Evolutionary conservation across 2,113 vertebrate genomes (phyloP).

Genomic region (Coptodon bakossiorum): DNA sequence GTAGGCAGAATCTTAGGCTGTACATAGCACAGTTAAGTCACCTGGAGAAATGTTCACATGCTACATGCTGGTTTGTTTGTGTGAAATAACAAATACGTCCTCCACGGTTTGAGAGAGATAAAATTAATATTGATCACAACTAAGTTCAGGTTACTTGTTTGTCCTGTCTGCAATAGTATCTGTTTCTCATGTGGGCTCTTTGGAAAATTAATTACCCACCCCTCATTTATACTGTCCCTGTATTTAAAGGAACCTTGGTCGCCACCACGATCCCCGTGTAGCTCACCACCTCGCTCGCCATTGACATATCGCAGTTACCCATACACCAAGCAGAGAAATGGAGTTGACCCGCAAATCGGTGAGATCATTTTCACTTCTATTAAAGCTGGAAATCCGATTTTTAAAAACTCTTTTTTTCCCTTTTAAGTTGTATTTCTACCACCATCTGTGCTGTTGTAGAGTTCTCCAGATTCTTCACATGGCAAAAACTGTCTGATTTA

Average conservation of each 20-base stretch:
- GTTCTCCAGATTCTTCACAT: background rate
- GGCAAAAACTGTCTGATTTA: background rate
- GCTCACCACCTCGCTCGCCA: slow-evolving; percentile 81
- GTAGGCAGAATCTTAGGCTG: background rate
- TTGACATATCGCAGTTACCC: slow-evolving; percentile 74
- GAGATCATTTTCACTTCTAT: background rate
- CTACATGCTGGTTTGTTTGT: background rate
- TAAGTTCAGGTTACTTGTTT: background rate
- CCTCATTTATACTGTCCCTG: background rate
- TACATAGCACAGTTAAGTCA: background rate
- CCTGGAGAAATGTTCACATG: background rate
- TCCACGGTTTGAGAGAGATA: background rate
- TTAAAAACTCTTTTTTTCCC: background rate
- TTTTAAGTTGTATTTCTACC: background rate
- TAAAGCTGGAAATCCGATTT: background rate
- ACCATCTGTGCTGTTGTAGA: background rate
- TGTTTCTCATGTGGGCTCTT: background rate
- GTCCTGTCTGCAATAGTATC: background rate
- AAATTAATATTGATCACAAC: background rate
- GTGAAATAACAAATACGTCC: background rate
- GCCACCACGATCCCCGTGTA: slow-evolving; percentile 73
- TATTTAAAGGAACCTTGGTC: slow-evolving; percentile 78
- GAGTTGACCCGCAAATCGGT: slow-evolving; percentile 67
- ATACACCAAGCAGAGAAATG: slow-evolving; percentile 75
- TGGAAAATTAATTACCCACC: background rate